Evolutionary conservation across 2,113 vertebrate species (phyloP), one percentile per base, ranked within the genome.

Genomic region (Tupaia chinensis): DNA sequence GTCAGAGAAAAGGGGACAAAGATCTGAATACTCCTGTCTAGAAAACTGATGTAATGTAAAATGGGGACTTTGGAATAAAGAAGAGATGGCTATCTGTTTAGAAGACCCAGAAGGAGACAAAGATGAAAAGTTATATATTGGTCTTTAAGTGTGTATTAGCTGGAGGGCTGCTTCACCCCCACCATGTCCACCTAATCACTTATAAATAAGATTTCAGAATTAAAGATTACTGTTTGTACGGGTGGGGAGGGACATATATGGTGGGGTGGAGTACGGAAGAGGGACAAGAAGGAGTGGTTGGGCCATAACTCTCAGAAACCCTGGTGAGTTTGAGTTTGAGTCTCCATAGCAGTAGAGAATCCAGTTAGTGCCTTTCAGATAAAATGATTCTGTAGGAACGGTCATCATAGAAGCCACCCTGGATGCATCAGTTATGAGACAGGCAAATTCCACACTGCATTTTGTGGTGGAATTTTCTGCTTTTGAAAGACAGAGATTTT

Each of bases 281-380:
- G 1, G 8, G 11, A 9, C 5, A 9, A 0, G 9, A 9, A 0
- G 9, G 0, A 8, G 27, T 1, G 58, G 11, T 25, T 27, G 53
- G 32, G 27, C 6, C 20, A 2, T 3, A 27, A 29, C 13, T 32
- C 70, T n/a, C 58, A 69, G 61, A 54, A 20, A 2, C 66, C 27
- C 69, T 20, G 56, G 5, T 60, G 5, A 25, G 16, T 32, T 16
- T 92, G 70, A 6, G 1, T 79, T 32, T 29, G 77, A 60, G 20
- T 44, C 90, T 44, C 44, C 11, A 0, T 34, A 25, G 23, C 7
- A 1, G 14, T 20, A 8, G 53, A 27, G 23, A 65, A 9, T 15
- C 13, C 19, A 4, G 53, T 29, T n/a, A 63, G 44, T 17, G 3
- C 1, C 25, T 25, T 12, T 4, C 79, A 65, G n/a, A 27, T 15